Conservation (phyloP, 2,797 vertebrate genomes). For the Eulemur albifrons region DNA sequence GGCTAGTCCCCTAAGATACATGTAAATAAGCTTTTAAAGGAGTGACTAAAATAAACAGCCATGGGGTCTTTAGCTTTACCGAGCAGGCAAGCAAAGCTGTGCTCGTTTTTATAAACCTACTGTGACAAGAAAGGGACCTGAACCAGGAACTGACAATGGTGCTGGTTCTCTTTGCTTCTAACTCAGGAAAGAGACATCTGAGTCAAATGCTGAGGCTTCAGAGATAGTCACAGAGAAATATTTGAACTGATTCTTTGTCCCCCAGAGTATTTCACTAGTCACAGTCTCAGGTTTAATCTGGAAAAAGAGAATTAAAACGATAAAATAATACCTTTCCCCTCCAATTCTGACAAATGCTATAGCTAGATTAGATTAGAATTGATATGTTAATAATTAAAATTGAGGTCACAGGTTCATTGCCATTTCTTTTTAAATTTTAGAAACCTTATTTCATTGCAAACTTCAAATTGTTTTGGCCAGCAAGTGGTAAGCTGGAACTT, state of each 20-base stretch:
- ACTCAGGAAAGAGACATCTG: neutral
- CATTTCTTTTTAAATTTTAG: neutral
- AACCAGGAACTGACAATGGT: neutral
- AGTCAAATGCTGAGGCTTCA: neutral
- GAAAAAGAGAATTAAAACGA: neutral
- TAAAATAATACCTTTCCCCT: neutral
- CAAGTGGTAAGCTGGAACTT: neutral
- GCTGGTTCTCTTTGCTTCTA: neutral
- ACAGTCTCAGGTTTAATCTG: slow-evolving; percentile 23
- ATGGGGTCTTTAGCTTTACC: neutral
- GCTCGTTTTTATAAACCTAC: neutral
- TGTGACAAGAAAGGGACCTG: neutral
- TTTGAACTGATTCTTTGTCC: neutral
- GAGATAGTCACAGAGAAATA: neutral
- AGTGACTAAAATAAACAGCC: neutral
- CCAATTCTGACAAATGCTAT: neutral
- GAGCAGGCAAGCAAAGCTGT: neutral
- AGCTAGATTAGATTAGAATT: neutral
- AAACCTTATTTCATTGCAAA: neutral
- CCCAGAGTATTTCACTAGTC: neutral
- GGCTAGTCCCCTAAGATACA: neutral
- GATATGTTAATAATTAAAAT: slow-evolving; percentile 23
- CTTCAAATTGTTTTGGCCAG: neutral
- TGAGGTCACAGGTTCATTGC: neutral
- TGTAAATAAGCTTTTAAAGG: neutral